A percentile compares a stretch with the other conserved stretches of the same genome.
These are phyloP conservation scores for Dioctria linearis DNA, from an alignment of 2,888 invertebrate species.

Conservation along the genomic window DNA sequence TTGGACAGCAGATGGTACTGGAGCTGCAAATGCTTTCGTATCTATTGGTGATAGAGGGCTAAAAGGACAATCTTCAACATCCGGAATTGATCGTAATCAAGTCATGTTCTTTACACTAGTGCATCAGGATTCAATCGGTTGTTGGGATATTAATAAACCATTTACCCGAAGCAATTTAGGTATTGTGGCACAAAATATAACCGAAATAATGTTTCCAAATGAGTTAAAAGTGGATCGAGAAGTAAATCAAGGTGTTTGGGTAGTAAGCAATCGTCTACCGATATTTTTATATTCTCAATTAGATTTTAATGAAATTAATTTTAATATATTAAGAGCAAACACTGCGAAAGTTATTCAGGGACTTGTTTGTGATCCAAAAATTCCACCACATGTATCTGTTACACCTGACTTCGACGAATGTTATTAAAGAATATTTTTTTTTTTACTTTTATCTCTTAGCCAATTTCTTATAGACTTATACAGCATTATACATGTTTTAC, in stretches of 20 bases:
- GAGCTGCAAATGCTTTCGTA: conserved; percentile 65
- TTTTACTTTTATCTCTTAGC: too few species aligned
- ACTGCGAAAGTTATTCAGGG: conserved; percentile 76
- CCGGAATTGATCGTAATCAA: conserved; percentile 78
- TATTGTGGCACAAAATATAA: conserved; percentile 75
- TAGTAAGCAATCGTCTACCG: conserved; percentile 83
- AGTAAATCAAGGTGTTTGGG: conserved; percentile 78
- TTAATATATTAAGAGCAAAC: conserved; percentile 80
- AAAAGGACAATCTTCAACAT: conserved; percentile 81
- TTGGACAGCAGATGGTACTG: conserved; percentile 65
- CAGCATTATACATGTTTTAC: too few species aligned
- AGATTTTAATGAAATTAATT: conserved; percentile 79
- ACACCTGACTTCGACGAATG: conserved; percentile 56
- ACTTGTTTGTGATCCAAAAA: conserved; percentile 80
- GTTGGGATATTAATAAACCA: conserved; percentile 84
- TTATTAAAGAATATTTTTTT: conserved; percentile 42
- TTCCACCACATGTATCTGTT: conserved; percentile 45
- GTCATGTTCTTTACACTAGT: conserved; percentile 87
- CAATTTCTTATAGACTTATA: too few species aligned
- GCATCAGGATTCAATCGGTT: conserved; percentile 81
- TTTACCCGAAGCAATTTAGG: conserved; percentile 77
- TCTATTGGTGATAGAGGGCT: conserved; percentile 73
- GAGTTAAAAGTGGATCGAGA: conserved; percentile 85
- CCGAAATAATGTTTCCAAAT: conserved; percentile 84
- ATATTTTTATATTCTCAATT: conserved; percentile 80